A percentile compares a stretch with the other conserved stretches of the same genome.
phyloP scores from a whole-genome alignment of 2,113 vertebrate genomes.

The Psettodes erumei region DNA sequence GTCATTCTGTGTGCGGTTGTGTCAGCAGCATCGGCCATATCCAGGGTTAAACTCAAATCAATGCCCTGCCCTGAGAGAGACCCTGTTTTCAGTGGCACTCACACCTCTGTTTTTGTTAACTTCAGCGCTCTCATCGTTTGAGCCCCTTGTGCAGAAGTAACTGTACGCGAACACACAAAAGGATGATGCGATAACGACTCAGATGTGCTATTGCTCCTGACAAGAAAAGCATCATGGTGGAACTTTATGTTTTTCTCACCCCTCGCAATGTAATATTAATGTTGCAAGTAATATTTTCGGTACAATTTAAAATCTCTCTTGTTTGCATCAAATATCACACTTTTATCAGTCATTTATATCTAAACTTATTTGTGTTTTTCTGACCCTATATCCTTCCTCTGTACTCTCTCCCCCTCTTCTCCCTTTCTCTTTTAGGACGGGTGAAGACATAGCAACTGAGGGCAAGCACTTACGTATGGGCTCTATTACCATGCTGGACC shows the following conservation, averaged over 20 bases:
- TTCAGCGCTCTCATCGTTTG: slow-evolving; percentile 8
- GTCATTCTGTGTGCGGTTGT: slow-evolving; percentile 45
- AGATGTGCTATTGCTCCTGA: neutral
- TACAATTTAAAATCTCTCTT: neutral
- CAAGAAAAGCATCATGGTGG: neutral
- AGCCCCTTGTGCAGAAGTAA: slow-evolving; percentile 1
- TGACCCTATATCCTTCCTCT: neutral
- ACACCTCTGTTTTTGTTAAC: slow-evolving; percentile 34
- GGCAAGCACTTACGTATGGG: slow-evolving; percentile 96
- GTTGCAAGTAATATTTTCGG: neutral
- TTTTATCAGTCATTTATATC: neutral
- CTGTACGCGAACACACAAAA: neutral
- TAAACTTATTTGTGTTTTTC: neutral
- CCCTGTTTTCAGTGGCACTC: slow-evolving; percentile 42
- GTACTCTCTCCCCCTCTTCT: neutral
- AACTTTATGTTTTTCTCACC: neutral
- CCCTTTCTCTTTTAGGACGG: slow-evolving; percentile 84
- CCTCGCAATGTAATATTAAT: neutral
- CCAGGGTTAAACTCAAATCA: slow-evolving; percentile 73
- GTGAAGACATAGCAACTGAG: slow-evolving; percentile 90
- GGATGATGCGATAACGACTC: neutral
- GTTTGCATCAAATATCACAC: neutral
- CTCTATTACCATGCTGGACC: slow-evolving; percentile 95
- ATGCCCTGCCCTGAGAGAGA: slow-evolving; percentile 51
- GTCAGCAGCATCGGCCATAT: slow-evolving; percentile 31